These are phyloP conservation scores for Flexamia atlantica DNA, from an alignment of 2,888 invertebrate genomes.

Conservation along the genomic window DNA sequence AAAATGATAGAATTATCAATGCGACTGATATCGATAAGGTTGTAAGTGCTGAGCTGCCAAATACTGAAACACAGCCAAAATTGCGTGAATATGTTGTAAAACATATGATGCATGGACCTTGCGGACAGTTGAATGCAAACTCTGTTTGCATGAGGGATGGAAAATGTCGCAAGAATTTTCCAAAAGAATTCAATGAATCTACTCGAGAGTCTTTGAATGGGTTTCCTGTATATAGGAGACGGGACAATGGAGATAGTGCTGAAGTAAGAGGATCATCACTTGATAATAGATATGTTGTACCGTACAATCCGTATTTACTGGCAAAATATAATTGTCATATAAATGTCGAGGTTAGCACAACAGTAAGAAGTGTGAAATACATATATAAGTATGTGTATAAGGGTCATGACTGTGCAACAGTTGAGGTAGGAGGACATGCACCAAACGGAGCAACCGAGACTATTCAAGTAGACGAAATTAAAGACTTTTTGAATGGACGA, in stretches of 20 bases:
- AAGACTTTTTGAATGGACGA: neutral
- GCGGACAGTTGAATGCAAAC: neutral
- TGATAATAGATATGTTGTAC: slow-evolving; percentile 60
- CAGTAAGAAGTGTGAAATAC: slow-evolving; percentile 14
- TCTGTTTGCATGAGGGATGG: neutral
- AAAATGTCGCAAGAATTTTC: neutral
- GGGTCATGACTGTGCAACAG: neutral
- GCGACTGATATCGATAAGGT: neutral
- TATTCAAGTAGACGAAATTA: neutral
- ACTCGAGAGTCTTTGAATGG: slow-evolving; percentile 44
- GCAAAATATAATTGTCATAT: slow-evolving; percentile 48
- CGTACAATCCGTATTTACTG: slow-evolving; percentile 61
- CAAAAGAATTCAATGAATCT: slow-evolving; percentile 50
- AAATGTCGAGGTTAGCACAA: slow-evolving; percentile 54
- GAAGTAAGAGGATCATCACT: slow-evolving; percentile 5
- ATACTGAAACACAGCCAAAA: neutral
- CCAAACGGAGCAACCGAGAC: neutral
- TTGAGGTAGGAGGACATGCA: neutral
- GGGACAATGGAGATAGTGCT: slow-evolving; percentile 13
- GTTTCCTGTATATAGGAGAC: slow-evolving; percentile 60
- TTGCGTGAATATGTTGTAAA: neutral
- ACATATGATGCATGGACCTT: neutral
- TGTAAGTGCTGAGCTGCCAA: neutral
- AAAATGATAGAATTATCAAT: slow-evolving; percentile 31
- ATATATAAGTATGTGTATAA: slow-evolving; percentile 18